Percentiles rank a stretch among this genome's conserved stretches.
phyloP scores from a whole-genome alignment of 2,888 invertebrate species.

The Sisyra terminalis region DNA sequence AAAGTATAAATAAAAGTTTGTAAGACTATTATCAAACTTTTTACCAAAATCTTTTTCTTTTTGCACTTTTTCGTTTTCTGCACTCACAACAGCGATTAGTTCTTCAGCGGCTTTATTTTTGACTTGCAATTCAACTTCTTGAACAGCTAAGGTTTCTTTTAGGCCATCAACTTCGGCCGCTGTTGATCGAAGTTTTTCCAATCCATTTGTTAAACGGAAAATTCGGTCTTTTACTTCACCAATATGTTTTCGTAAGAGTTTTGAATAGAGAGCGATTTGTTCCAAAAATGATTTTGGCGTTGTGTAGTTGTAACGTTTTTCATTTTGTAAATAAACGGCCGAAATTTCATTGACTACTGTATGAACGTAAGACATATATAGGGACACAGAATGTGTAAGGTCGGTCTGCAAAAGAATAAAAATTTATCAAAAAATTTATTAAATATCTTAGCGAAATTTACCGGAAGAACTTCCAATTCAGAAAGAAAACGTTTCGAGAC shows the following conservation, averaged over 20 bases:
- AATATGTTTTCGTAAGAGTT: conserved; percentile 49
- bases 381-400: conserved; percentile 48
- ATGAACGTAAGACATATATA: conserved; percentile 86
- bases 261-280: conserved; percentile 69
- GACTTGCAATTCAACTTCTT: conserved; percentile 53
- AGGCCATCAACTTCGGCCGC: conserved; percentile 62
- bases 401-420: conserved; percentile 26
- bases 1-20: conserved; percentile 5
- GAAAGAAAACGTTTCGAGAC: conserved; percentile 72
- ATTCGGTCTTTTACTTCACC: conserved; percentile 58
- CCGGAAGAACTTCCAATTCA: conserved; percentile 58
- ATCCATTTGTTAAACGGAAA: conserved; percentile 65
- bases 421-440: background rate
- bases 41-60: conserved; percentile 67
- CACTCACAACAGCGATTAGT: conserved; percentile 69
- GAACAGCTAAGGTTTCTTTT: conserved; percentile 51
- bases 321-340: conserved; percentile 60
- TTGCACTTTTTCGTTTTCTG: conserved; percentile 82
- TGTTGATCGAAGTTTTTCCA: conserved; percentile 74
- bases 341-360: conserved; percentile 78
- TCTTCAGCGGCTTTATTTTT: conserved; percentile 85
- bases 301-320: conserved; percentile 85
- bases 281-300: conserved; percentile 93
- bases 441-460: conserved; percentile 21
- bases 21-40: conserved; percentile 9